Percentiles rank a stretch among this genome's conserved stretches.
phyloP scores from a whole-genome alignment of 2,113 vertebrate genomes.

The Atrichornis clamosus region DNA sequence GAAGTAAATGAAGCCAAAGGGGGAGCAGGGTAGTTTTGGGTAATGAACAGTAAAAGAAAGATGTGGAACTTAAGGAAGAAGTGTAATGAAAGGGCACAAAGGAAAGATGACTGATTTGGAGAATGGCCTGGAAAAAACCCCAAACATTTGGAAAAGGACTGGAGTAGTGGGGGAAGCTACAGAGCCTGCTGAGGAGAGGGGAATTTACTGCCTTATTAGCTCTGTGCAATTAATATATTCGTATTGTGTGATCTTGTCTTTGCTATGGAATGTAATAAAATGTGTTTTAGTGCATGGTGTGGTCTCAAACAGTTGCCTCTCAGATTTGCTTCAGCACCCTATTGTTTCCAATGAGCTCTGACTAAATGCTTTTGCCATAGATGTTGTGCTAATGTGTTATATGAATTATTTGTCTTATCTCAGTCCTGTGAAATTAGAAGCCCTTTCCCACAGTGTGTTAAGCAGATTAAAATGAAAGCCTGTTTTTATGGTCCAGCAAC shows the following conservation, averaged over 20 bases:
- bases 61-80: constrained; percentile 29
- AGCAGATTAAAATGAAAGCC: constrained; percentile 72
- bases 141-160: not conserved
- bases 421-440: constrained; percentile 70
- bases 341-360: constrained; percentile 27
- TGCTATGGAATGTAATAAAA: not conserved
- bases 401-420: constrained; percentile 73
- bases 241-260: constrained; percentile 13
- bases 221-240: not conserved
- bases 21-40: constrained; percentile 33
- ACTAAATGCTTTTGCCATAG: constrained; percentile 22
- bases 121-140: not conserved
- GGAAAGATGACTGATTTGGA: constrained; percentile 37
- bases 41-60: constrained; percentile 34
- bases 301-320: not conserved
- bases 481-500: constrained; percentile 65
- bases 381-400: constrained; percentile 48
- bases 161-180: not conserved
- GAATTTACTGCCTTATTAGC: not conserved
- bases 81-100: constrained; percentile 23
- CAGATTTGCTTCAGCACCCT: not conserved
- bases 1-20: constrained; percentile 23
- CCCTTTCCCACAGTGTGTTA: constrained; percentile 64
- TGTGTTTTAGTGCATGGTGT: not conserved
- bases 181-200: not conserved